Conservation (phyloP, 2,113 vertebrate species). For the Periophthalmus modestus region DNA sequence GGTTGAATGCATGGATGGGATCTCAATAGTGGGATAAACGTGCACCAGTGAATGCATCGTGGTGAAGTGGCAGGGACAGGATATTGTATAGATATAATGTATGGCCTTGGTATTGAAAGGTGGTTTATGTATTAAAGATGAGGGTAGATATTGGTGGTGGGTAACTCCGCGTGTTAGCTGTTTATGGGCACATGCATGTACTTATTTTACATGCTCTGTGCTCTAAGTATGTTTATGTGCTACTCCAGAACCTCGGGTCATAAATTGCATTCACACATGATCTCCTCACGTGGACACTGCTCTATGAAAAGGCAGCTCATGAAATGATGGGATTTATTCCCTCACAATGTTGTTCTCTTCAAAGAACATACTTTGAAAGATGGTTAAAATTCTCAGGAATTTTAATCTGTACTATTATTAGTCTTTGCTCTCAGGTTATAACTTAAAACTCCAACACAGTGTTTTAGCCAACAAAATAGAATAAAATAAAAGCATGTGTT, state of each 20-base stretch:
- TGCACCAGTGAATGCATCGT: background rate
- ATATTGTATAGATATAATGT: slow-evolving; percentile 18
- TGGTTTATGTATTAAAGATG: slow-evolving; percentile 24
- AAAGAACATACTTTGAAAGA: too few relatives aligned
- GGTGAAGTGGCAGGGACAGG: background rate
- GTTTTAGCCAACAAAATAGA: too few relatives aligned
- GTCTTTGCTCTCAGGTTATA: too few relatives aligned
- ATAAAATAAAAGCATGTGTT: too few relatives aligned
- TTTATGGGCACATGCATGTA: background rate
- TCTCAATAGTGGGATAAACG: background rate
- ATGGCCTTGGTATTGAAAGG: background rate
- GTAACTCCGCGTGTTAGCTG: background rate
- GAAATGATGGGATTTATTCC: background rate
- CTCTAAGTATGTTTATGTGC: background rate
- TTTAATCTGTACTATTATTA: too few relatives aligned
- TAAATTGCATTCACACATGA: background rate
- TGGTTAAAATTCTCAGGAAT: too few relatives aligned
- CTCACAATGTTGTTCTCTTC: too few relatives aligned
- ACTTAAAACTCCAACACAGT: too few relatives aligned
- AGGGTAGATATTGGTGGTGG: background rate
- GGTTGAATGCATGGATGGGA: background rate
- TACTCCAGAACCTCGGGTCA: background rate
- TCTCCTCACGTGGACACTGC: background rate
- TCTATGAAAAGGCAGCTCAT: background rate
- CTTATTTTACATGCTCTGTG: background rate